Evolutionary conservation across 2,113 vertebrate genomes (phyloP).

Genomic region (Octodon degus): DNA sequence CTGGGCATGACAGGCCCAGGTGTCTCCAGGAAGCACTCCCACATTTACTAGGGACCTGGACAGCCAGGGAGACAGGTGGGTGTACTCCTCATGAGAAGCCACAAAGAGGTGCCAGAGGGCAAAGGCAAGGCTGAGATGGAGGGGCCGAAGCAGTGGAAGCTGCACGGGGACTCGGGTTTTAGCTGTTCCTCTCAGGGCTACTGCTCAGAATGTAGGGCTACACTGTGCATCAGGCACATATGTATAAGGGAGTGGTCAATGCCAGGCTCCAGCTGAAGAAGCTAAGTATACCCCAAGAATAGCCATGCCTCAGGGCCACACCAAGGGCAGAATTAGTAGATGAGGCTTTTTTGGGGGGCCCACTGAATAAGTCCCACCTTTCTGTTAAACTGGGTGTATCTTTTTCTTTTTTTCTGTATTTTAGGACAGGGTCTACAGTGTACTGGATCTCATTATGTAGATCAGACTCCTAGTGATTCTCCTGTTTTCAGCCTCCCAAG

Average conservation of each 20-base stretch:
- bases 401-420: too few relatives aligned
- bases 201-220: not conserved
- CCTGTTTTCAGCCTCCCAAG: too few relatives aligned
- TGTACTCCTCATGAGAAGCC: too few relatives aligned
- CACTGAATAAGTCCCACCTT: not conserved
- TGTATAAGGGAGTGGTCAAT: not conserved
- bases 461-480: too few relatives aligned
- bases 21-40: not conserved
- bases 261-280: fast-evolving
- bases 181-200: not conserved
- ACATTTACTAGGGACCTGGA: not conserved
- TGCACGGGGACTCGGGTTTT: fast-evolving
- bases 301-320: not conserved
- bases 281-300: not conserved
- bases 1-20: not conserved
- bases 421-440: too few relatives aligned
- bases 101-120: not conserved
- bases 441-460: too few relatives aligned
- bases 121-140: not conserved
- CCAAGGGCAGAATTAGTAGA: not conserved
- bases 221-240: not conserved
- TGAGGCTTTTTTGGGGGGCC: not conserved
- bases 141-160: not conserved
- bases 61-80: not conserved
- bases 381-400: not conserved